Evolutionary conservation across 2,113 vertebrate species (phyloP), one percentile per base, ranked within the genome.

Genomic region (Poicephalus meyeri): DNA sequence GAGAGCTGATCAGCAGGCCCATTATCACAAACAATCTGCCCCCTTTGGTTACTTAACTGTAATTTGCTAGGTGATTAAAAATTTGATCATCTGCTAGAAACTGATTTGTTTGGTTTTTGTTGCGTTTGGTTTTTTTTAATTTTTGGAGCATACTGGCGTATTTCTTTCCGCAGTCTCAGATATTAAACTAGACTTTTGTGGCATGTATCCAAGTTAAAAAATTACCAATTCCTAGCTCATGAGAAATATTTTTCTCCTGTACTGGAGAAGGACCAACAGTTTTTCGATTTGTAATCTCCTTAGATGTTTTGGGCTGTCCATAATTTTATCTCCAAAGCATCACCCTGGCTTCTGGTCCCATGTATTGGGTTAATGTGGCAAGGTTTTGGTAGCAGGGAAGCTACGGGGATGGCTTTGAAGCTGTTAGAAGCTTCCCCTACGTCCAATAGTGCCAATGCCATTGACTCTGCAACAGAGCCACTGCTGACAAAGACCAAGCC

Each of bases 61-160:
- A 71, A 81, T 94, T 96, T 81, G 23, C 55, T 68, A 80, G 64
- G 60, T 76, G 60, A 20, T n/a, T 87, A 71, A 72, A 91, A 91
- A 89, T 19, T 46, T 82, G 46, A 65, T 91, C 58, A 78, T 87
- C 70, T 91, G 42, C 47, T 96, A 35, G 53, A 90, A 93, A 87
- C 58, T 17, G 29, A 29, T 84, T 56, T 63, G 8, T 0, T 53
- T 64, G 42, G 4, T 8, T 11, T 2, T 49, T 49, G 21, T 6
- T 24, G 23, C 20, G 23, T 19, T 65, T 65, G 16, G 9, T 3
- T 28, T 3, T 71, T 41, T 65, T 52, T 55, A 13, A 2, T 7
- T 44, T 68, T 65, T 85, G 47, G 2, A 91, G 64, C 33, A 72
- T 31, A 52, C 13, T 52, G 47, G 13, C 24, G 10, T 61, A 41